These are phyloP conservation scores for Liodrosophila aerea DNA, from an alignment of 2,888 invertebrate genomes.

Conservation along the genomic window DNA sequence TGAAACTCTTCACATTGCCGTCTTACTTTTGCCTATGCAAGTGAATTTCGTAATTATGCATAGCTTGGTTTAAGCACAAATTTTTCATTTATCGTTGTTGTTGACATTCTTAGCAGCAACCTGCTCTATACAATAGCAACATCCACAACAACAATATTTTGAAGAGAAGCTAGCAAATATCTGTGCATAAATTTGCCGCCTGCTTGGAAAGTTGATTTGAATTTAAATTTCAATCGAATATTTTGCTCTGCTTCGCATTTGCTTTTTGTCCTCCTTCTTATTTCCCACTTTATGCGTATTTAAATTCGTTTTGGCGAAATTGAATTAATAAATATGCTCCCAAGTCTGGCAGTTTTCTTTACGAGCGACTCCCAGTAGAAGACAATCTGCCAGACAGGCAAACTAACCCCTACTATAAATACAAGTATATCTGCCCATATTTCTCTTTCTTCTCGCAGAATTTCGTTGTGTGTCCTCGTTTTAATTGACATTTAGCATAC, in stretches of 20 bases:
- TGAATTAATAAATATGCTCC: slow-evolving; percentile 48
- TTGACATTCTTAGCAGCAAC: slow-evolving; percentile 31
- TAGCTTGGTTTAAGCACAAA: slow-evolving; percentile 47
- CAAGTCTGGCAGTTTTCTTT: slow-evolving; percentile 15
- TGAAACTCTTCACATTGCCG: neutral
- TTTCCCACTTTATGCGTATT: slow-evolving; percentile 30
- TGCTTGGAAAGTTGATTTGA: slow-evolving; percentile 69
- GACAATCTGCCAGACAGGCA: too few species aligned
- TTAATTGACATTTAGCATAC: slow-evolving; percentile 61
- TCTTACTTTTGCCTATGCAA: slow-evolving; percentile 36
- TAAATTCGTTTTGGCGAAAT: slow-evolving; percentile 24
- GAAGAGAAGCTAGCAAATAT: slow-evolving; percentile 29
- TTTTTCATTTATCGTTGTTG: slow-evolving; percentile 51
- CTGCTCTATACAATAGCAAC: neutral
- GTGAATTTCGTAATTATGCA: slow-evolving; percentile 61
- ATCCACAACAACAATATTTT: neutral
- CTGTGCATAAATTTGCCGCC: slow-evolving; percentile 66
- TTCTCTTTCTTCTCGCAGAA: slow-evolving; percentile 5
- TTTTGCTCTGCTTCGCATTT: slow-evolving; percentile 29
- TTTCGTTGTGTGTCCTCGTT: slow-evolving; percentile 30
- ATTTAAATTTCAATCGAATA: slow-evolving; percentile 65
- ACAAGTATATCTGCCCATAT: neutral
- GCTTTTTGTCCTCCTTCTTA: neutral
- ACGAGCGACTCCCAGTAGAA: neutral
- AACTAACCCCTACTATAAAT: too few species aligned